A percentile compares a stretch with the other conserved stretches of the same genome.
Evolutionary conservation across 2,797 vertebrate genomes (phyloP).

Genomic region (Merluccius polli): DNA sequence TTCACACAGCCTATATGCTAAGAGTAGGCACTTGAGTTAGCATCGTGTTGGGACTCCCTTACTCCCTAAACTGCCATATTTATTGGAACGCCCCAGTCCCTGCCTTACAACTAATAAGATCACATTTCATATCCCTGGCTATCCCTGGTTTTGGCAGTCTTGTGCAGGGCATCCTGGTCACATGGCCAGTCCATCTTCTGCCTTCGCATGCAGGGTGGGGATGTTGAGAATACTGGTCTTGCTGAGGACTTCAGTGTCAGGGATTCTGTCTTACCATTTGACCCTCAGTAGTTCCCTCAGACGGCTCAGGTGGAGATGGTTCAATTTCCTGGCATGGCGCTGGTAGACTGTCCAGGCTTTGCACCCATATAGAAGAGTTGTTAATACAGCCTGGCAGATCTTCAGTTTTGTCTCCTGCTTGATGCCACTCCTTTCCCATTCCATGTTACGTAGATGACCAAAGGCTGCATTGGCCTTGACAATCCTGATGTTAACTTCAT

Average conservation of each 20-base stretch:
- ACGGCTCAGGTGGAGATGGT: constrained; percentile 1
- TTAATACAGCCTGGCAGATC: neutral
- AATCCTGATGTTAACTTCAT: neutral
- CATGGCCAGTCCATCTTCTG: constrained; percentile 13
- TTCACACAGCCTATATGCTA: neutral
- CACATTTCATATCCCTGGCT: neutral
- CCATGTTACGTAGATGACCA: neutral
- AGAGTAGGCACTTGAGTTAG: neutral
- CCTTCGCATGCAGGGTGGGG: constrained; percentile 12
- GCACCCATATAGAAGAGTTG: constrained; percentile 3
- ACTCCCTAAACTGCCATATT: neutral
- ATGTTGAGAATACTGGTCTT: constrained; percentile 7
- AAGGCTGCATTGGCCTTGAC: constrained; percentile 2
- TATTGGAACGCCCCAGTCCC: neutral
- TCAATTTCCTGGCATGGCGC: neutral
- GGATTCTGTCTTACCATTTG: neutral
- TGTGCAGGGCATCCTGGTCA: constrained; percentile 15
- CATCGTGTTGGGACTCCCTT: neutral
- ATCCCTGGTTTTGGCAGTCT: too few species aligned
- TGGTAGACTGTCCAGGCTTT: constrained; percentile 4
- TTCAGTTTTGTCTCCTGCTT: neutral
- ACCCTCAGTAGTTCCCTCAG: neutral
- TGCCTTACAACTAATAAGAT: neutral
- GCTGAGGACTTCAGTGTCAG: constrained; percentile 7
- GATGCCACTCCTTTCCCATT: neutral